Evolutionary conservation across 2,113 vertebrate species (phyloP).

Genomic region (Pyxicephalus adspersus): DNA sequence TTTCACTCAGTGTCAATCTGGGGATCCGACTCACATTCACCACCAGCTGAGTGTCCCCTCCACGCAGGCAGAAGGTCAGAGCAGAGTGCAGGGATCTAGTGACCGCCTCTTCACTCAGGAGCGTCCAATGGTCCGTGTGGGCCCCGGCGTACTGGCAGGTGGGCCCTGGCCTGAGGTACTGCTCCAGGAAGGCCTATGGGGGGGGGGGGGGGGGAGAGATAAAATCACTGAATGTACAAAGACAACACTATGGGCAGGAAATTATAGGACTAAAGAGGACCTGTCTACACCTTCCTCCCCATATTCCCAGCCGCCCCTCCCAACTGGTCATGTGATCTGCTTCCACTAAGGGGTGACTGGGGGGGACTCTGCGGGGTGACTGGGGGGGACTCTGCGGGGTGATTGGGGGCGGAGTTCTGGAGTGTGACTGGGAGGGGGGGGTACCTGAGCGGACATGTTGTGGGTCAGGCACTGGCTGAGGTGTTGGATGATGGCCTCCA

Average conservation of each 20-base stretch:
- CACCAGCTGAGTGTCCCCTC: constrained; percentile 80
- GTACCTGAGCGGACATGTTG: constrained; percentile 96
- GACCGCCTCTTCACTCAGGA: constrained; percentile 77
- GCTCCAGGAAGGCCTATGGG: constrained; percentile 77
- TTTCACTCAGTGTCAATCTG: constrained; percentile 77
- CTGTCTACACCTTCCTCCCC: too few species aligned
- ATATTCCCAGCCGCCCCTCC: too few species aligned
- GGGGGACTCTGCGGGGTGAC: neutral
- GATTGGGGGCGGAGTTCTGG: neutral
- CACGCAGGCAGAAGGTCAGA: constrained; percentile 75
- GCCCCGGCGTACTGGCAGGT: constrained; percentile 75
- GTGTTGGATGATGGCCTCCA: constrained; percentile 97
- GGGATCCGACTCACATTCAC: constrained; percentile 82
- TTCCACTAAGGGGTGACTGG: too few species aligned
- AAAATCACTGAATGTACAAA: neutral
- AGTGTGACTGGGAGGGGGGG: too few species aligned
- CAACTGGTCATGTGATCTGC: too few species aligned
- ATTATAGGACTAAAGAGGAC: too few species aligned
- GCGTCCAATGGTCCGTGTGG: constrained; percentile 75
- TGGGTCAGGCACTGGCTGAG: constrained; percentile 94
- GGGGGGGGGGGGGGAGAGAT: neutral
- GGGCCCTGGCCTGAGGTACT: constrained; percentile 76
- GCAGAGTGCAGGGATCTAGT: constrained; percentile 73
- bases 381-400: neutral
- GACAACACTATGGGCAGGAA: too few species aligned